Evolutionary conservation across 2,888 invertebrate species (phyloP).

Genomic region (Nineta flava): DNA sequence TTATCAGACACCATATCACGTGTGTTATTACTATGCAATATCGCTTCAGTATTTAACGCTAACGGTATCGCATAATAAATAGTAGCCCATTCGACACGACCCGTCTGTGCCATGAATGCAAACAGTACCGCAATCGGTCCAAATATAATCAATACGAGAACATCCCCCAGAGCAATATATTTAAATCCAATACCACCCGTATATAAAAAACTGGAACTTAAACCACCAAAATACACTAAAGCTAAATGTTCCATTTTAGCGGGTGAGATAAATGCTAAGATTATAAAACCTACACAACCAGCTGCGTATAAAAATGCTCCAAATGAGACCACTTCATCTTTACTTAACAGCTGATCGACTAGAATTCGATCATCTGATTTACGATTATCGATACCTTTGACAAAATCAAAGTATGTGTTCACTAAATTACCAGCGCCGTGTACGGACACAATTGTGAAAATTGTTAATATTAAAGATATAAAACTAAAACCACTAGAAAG

Average conservation of each 20-base stretch:
- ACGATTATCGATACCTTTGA: conserved; percentile 83
- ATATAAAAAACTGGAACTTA: conserved; percentile 90
- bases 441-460: conserved; percentile 77
- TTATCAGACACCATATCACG: conserved; percentile 79
- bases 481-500: conserved; percentile 61
- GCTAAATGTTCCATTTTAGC: conserved; percentile 92
- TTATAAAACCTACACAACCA: conserved; percentile 71
- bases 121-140: conserved; percentile 89
- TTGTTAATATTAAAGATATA: conserved; percentile 61
- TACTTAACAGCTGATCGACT: conserved; percentile 79
- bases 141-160: conserved; percentile 80
- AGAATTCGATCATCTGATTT: conserved; percentile 88
- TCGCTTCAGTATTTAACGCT: conserved; percentile 88
- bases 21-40: conserved; percentile 89
- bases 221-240: conserved; percentile 84
- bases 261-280: conserved; percentile 62
- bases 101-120: conserved; percentile 85
- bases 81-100: conserved; percentile 76
- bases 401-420: conserved; percentile 90
- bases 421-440: conserved; percentile 95
- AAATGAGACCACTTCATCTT: conserved; percentile 69
- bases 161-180: conserved; percentile 88
- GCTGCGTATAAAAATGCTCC: conserved; percentile 77
- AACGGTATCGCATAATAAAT: conserved; percentile 88
- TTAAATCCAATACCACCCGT: conserved; percentile 93